Percentiles rank a stretch among this genome's conserved stretches.
Conservation (phyloP, 2,113 vertebrate genomes). For the Notiomystis cincta region DNA sequence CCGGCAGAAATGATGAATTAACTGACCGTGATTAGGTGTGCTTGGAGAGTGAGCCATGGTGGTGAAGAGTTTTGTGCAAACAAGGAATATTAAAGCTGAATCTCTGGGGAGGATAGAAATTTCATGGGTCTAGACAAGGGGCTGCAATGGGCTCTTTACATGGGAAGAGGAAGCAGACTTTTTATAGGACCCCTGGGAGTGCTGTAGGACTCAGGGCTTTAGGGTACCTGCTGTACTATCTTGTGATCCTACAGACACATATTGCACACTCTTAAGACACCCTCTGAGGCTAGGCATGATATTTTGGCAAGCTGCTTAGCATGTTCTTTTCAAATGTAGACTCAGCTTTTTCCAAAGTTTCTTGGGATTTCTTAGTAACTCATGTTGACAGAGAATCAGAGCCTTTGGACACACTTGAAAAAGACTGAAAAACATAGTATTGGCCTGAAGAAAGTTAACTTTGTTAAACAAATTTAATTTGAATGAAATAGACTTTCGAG, state of each 20-base stretch:
- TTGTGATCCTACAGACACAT: background rate
- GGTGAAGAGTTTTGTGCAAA: background rate
- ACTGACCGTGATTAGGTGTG: background rate
- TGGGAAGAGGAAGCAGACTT: background rate
- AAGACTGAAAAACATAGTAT: background rate
- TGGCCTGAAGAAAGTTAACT: background rate
- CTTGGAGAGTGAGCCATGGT: background rate
- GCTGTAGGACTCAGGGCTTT: background rate
- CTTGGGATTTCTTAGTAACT: background rate
- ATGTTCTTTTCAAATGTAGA: background rate
- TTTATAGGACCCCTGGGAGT: background rate
- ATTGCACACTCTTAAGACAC: background rate
- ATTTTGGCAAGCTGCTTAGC: background rate
- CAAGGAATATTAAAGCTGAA: background rate
- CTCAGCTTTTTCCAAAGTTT: background rate
- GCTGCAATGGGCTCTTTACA: background rate
- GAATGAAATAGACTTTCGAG: background rate
- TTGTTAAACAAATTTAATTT: constrained; percentile 20
- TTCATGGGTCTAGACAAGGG: background rate
- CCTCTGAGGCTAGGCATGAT: background rate
- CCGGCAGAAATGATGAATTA: constrained; percentile 22
- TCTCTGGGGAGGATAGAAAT: background rate
- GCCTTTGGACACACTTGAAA: background rate
- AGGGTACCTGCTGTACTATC: background rate
- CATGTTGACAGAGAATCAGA: background rate